Evolutionary conservation across 2,113 vertebrate genomes (phyloP).

Genomic region (Lophotis ruficrista): DNA sequence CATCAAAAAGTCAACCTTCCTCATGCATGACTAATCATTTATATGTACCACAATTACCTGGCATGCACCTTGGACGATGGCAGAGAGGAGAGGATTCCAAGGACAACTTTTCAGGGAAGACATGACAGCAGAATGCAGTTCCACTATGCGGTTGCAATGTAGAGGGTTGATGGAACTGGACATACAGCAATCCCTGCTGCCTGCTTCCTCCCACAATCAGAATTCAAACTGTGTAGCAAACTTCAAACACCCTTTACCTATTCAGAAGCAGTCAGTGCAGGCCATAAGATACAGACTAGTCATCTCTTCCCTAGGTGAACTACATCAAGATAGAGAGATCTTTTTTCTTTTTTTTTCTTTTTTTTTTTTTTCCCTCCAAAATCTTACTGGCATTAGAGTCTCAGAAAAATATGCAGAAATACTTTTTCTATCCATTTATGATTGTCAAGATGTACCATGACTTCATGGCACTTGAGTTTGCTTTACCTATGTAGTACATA

Average conservation of each 20-base stretch:
- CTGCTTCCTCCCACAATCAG: neutral
- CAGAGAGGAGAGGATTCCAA: neutral
- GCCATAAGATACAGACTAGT: neutral
- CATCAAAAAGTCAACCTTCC: neutral
- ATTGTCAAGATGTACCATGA: neutral
- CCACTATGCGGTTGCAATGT: neutral
- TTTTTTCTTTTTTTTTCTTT: neutral
- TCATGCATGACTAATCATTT: neutral
- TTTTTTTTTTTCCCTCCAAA: neutral
- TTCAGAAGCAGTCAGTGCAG: neutral
- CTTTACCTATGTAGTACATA: neutral
- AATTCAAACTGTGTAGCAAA: neutral
- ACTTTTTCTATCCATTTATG: neutral
- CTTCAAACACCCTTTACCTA: neutral
- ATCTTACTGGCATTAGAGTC: neutral
- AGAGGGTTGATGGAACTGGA: neutral
- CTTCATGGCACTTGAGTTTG: neutral
- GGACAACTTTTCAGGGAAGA: neutral
- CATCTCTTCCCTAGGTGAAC: neutral
- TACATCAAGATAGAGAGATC: neutral
- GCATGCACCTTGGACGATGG: too few species aligned
- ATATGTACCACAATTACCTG: neutral
- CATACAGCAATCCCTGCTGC: too few species aligned
- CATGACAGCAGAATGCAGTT: neutral
- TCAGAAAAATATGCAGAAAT: neutral